These are phyloP conservation scores for Alauda arvensis DNA, from an alignment of 2,797 vertebrate genomes.

Conservation along the genomic window DNA sequence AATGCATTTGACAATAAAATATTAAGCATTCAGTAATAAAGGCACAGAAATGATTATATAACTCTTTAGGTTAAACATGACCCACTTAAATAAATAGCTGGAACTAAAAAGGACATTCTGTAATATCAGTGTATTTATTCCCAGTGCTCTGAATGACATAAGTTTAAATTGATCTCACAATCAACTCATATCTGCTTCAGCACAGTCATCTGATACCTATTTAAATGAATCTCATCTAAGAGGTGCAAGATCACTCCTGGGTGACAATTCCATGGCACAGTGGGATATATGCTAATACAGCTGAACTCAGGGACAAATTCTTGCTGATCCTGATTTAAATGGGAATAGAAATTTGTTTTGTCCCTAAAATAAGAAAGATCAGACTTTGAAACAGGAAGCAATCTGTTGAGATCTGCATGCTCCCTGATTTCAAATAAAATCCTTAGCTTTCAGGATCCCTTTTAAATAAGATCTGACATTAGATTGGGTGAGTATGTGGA, in stretches of 20 bases:
- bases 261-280: not conserved
- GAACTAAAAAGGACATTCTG: constrained; percentile 4
- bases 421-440: not conserved
- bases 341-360: not conserved
- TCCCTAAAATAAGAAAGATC: constrained; percentile 9
- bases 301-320: constrained; percentile 19
- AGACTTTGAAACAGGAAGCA: constrained; percentile 4
- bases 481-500: not conserved
- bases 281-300: not conserved
- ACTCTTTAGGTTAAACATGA: constrained; percentile 62
- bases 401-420: not conserved
- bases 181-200: constrained; percentile 34
- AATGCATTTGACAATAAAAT: constrained; percentile 69
- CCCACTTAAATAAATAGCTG: constrained; percentile 52
- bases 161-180: constrained; percentile 47
- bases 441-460: not conserved
- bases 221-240: constrained; percentile 39
- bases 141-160: constrained; percentile 23
- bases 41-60: constrained; percentile 58
- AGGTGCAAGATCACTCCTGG: constrained; percentile 21
- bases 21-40: constrained; percentile 63
- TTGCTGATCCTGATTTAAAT: constrained; percentile 24
- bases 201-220: constrained; percentile 41
- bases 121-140: constrained; percentile 45
- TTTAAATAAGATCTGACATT: not conserved